Evolutionary conservation across 1,140 invertebrate species (phyloP).

Genomic region (Bombus confusus): DNA sequence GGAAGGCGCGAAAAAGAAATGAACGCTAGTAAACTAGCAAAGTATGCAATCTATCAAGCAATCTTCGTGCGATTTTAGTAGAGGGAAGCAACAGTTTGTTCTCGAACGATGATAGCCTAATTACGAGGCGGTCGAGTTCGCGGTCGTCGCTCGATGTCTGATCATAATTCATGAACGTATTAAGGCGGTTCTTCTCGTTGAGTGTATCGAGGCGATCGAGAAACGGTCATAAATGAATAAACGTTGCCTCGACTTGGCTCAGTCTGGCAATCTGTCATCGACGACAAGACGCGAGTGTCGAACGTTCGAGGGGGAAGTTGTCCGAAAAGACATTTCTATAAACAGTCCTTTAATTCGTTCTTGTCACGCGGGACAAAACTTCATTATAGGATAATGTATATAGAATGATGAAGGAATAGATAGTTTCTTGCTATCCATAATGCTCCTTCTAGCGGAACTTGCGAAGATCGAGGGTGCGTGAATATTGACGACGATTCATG

Average conservation of each 20-base stretch:
- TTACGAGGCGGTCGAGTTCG: background rate
- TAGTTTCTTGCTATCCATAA: conserved; percentile 21
- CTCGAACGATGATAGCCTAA: conserved; percentile 10
- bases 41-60: too few relatives aligned
- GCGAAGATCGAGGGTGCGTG: background rate
- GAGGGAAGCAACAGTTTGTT: conserved; percentile 22
- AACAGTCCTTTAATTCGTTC: conserved; percentile 58
- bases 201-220: background rate
- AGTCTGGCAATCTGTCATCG: conserved; percentile 47
- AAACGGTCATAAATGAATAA: background rate
- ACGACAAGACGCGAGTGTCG: background rate
- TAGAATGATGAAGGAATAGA: background rate
- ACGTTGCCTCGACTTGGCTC: background rate
- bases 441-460: too few relatives aligned
- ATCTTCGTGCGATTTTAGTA: background rate
- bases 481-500: conserved; percentile 4
- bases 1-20: background rate
- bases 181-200: background rate
- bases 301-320: background rate
- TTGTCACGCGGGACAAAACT: conserved; percentile 45
- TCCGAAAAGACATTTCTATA: conserved; percentile 33
- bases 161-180: conserved; percentile 11
- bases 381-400: conserved; percentile 33
- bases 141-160: background rate
- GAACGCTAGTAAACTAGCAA: background rate